Evolutionary conservation across 2,797 vertebrate genomes (phyloP), one percentile per base, ranked within the genome.

Genomic region (Chelon auratus): DNA sequence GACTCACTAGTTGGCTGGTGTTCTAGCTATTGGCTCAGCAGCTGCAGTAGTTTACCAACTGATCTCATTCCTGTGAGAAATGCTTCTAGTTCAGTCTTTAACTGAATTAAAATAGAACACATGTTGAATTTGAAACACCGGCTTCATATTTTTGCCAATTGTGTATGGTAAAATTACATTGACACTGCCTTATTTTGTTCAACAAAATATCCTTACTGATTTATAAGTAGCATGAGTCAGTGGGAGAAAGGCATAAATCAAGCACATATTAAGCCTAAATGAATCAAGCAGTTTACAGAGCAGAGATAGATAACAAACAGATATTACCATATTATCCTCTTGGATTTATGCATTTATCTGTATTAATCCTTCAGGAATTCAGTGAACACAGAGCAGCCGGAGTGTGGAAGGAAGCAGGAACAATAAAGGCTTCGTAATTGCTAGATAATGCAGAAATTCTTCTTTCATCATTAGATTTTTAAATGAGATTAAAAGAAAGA

Each of bases 301-400:
- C 15, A 26, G 33, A 50, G 26, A 65, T 48, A 42, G 56, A 30
- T 43, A 62, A 48, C 33, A 18, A 70, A 51, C 48, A 63, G 39
- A 72, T 43, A 50, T 40, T 15, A 57, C n/a, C 1, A 4, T 14
- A 3, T 56, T 45, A 71, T 24, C 30, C 10, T 0, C 0, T 45
- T 13, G 30, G 68, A 57, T 68, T 73, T 45, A 62, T 71, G 13
- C 53, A 42, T 72, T 71, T 42, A 66, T 60, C 55, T 26, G 61
- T 43, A 68, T 48, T 69, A 50, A 72, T 73, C 0, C 6, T 47
- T 73, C 8, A 42, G 40, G 17, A 20, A n/a, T 45, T 62, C 6
- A 47, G 18, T 22, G n/a, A 78, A 55, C 24, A 59, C 36, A 47
- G 33, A 43, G 26, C 9, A 22, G 42, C 42, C 42, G 7, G 14